These are phyloP conservation scores for Anolis apletophallus DNA, from an alignment of 2,797 vertebrate species.

Conservation along the genomic window DNA sequence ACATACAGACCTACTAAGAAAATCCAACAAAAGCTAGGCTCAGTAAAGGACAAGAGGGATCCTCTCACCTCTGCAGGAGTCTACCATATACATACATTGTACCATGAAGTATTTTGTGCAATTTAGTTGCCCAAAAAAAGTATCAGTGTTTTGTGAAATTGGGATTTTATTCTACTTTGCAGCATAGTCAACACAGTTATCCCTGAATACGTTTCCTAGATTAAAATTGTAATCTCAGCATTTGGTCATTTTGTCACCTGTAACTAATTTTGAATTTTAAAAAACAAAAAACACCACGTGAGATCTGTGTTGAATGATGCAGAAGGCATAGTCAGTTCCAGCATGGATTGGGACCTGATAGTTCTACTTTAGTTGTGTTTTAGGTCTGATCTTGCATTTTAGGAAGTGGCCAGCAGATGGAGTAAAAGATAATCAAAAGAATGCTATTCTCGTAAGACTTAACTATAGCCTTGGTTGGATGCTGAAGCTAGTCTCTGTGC, in stretches of 20 bases:
- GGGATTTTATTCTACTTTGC: no score
- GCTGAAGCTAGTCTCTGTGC: not conserved
- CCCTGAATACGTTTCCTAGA: not conserved
- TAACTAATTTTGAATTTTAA: no score
- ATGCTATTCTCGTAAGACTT: not conserved
- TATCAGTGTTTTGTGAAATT: no score
- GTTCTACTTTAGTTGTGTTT: not conserved
- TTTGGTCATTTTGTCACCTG: no score
- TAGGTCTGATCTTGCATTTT: conserved; percentile 48
- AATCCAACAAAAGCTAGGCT: no score
- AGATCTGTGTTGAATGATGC: not conserved
- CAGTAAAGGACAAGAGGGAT: no score
- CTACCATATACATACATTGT: no score
- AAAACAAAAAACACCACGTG: not conserved
- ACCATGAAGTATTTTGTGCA: no score
- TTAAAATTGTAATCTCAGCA: not conserved
- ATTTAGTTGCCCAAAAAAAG: no score
- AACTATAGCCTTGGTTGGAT: not conserved
- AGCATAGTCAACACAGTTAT: no score
- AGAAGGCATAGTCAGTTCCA: not conserved
- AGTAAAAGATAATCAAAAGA: conserved; percentile 25
- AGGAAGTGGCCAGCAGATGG: conserved; percentile 60
- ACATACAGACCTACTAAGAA: no score
- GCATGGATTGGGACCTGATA: not conserved
- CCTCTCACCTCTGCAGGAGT: no score